Evolutionary conservation across 2,888 invertebrate species (phyloP), one percentile per base, ranked within the genome.

Genomic region (Ditula angustiorana): DNA sequence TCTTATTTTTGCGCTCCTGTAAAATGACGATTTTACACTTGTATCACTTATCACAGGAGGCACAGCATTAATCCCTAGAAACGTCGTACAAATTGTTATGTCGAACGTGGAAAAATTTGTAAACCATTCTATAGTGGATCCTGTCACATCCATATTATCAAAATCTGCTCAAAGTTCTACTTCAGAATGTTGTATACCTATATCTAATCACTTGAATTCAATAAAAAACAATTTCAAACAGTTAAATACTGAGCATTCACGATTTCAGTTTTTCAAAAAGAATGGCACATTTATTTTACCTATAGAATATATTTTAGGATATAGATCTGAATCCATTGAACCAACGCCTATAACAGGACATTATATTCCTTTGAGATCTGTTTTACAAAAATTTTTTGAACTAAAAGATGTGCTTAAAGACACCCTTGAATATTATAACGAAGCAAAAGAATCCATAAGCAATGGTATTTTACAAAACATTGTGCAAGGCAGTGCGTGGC

Each of bases 1-100:
- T n/a, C n/a, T n/a, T n/a, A n/a, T n/a, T n/a, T n/a, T n/a, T n/a
- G n/a, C n/a, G n/a, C n/a, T n/a, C n/a, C n/a, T n/a, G n/a, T n/a
- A n/a, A n/a, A n/a, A n/a, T n/a, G n/a, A n/a, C n/a, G n/a, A n/a
- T n/a, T n/a, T n/a, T n/a, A n/a, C n/a, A n/a, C n/a, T n/a, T n/a
- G n/a, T n/a, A n/a, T n/a, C n/a, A n/a, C n/a, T n/a, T n/a, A n/a
- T n/a, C n/a, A n/a, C n/a, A n/a, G n/a, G n/a, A n/a, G n/a, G n/a
- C n/a, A n/a, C n/a, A n/a, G n/a, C n/a, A n/a, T n/a, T 47, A n/a
- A 47, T 47, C n/a, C 47, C 47, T n/a, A 47, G 47, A 47, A 47
- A 47, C n/a, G 47, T 47, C 23, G 24, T 47, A 11, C 47, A 47
- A 47, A 24, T 47, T n/a, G 47, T 47, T 24, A 24, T 47, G 47